Evolutionary conservation across 2,113 vertebrate species (phyloP).

Genomic region (Carassius gibelio): DNA sequence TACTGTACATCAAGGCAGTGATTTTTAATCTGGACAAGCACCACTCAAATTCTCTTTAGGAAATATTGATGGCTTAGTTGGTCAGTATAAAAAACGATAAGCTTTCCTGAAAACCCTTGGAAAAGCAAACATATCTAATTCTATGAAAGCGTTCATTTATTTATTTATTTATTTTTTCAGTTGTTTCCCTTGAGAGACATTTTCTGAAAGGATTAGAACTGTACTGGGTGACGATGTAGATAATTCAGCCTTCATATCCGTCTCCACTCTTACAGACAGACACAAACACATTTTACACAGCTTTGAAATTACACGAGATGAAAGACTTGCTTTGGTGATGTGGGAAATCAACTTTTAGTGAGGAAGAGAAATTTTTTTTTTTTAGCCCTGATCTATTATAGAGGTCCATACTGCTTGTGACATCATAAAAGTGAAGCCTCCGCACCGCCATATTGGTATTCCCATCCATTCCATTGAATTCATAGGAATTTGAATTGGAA

Average conservation of each 20-base stretch:
- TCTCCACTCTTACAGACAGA: background rate
- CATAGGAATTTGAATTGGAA: too few relatives aligned
- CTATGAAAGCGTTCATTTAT: background rate
- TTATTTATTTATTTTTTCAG: background rate
- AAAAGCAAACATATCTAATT: background rate
- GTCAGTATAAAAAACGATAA: background rate
- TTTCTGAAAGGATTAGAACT: background rate
- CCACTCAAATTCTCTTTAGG: background rate
- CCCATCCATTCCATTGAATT: too few relatives aligned
- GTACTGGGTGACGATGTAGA: background rate
- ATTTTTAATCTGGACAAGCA: background rate
- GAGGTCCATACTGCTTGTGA: too few relatives aligned
- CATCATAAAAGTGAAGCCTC: too few relatives aligned
- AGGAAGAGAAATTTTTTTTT: slow-evolving; percentile 1
- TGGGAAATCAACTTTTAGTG: slow-evolving; percentile 10
- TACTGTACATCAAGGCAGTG: too few relatives aligned
- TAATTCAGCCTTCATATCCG: slow-evolving; percentile 2
- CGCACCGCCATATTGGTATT: too few relatives aligned
- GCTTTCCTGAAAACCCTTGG: background rate
- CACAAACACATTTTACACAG: background rate
- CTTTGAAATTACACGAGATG: background rate
- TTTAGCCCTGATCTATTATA: background rate
- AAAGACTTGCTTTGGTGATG: slow-evolving; percentile 5
- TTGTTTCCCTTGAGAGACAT: background rate
- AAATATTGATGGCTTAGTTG: background rate